Evolutionary conservation across 2,888 invertebrate species (phyloP), one percentile per base, ranked within the genome.

Genomic region (Zelleria hepariella): DNA sequence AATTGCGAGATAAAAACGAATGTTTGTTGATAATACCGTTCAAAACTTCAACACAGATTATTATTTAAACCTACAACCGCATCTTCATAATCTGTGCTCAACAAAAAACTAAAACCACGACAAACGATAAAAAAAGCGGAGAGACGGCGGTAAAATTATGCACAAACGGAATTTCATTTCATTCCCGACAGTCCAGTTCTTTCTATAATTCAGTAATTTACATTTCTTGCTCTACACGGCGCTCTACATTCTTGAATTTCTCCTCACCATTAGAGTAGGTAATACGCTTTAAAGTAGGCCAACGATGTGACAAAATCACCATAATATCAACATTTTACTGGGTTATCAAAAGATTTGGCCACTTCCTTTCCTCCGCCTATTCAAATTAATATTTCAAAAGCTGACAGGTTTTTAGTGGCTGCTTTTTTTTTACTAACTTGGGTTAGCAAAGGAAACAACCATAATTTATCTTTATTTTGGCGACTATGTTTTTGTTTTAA

Each of bases 161-260:
- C 54, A 54, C 55, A 32, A 55, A 55, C 21, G 55, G 42, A 55
- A 55, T 55, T 27, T 55, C 55, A 55, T 55, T 55, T 55, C 26
- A 25, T 54, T 51, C 21, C 21, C 51, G 10, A 20, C 32, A 10
- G 32, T 54, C n/a, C 54, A 54, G 24, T 23, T 51, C 51, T n/a
- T 54, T 54, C 54, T 54, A 54, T 54, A 54, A 54, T 54, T 54
- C 54, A 54, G 54, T 2, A 4, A 54, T 54, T 54, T 54, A 26
- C 24, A 54, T 54, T 18, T 26, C 26, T 7, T 18, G 18, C 25
- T 18, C 18, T 25, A 24, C 25, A 8, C 26, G 25, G 23, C 24
- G 54, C 54, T 54, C 54, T n/a, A 54, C 54, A 54, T 54, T 54
- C 18, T 26, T 25, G 18, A 54, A 24, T 20, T 42, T 42, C 32